phyloP scores from a whole-genome alignment of 2,113 vertebrate genomes.

The Sterna hirundo region DNA sequence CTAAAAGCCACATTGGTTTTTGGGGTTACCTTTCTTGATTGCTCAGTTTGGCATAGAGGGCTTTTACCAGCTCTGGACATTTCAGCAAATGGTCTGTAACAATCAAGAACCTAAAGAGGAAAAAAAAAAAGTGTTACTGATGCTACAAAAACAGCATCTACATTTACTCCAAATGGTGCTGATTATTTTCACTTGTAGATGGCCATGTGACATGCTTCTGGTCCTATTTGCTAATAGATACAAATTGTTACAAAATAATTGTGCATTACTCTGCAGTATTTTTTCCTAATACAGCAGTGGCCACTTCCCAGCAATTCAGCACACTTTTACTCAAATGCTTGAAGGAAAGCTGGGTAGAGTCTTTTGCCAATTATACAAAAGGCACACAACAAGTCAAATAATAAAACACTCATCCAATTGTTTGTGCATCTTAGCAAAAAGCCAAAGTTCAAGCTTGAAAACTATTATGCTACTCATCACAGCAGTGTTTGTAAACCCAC shows the following conservation, averaged over 20 bases:
- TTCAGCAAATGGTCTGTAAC: conserved; percentile 89
- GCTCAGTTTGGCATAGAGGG: conserved; percentile 86
- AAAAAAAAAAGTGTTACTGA: neutral
- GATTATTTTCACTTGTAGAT: neutral
- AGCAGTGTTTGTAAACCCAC: neutral
- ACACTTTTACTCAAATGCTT: neutral
- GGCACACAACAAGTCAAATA: neutral
- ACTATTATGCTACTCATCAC: neutral
- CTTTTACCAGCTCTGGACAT: conserved; percentile 82
- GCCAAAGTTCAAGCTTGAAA: neutral
- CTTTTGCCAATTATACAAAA: neutral
- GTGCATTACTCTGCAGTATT: neutral
- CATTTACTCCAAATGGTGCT: neutral
- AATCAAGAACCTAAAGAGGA: conserved; percentile 83
- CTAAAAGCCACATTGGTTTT: conserved; percentile 63
- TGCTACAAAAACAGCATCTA: neutral
- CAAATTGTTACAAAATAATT: neutral
- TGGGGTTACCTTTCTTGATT: conserved; percentile 87
- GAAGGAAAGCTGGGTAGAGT: neutral
- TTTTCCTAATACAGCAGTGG: neutral
- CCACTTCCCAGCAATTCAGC: neutral
- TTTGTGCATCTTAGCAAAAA: neutral
- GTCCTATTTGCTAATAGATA: neutral
- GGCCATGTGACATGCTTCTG: accelerated
- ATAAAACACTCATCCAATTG: neutral